Base-by-base conservation (phyloP, 2,888 invertebrate genomes). In the Phalera bucephala region DNA sequence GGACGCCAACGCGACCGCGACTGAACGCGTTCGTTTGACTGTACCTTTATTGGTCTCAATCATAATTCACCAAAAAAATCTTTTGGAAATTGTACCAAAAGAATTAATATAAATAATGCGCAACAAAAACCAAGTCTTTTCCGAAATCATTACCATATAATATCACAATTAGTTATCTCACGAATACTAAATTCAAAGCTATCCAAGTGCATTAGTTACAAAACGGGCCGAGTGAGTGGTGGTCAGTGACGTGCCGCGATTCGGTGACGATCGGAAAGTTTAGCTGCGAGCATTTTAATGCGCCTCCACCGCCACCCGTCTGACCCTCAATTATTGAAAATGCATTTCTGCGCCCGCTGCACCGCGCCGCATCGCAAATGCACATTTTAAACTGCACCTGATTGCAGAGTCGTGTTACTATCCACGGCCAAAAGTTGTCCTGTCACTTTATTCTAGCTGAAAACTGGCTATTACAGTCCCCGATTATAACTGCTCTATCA, bases 291-390 rank as follows among this genome's bases (percentile, higher is more conserved):
- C 72, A 82, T 86, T 88, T 86, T 82, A 86, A 85, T 78, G 74
- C 60, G 61, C 75, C 80, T 71, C 82, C 81, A 66, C 77, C 75
- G 65, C 77, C 38, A 29, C 86, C 82, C 63, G 88, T 89, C 88
- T 88, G 88, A 86, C 87, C 85, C 80, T 88, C 85, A 88, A 89
- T 89, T 88, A 89, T 89, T 88, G 88, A 88, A 88, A 88, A 88
- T 88, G 85, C 86, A 87, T 84, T 83, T 76, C 80, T 81, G 84
- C 84, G 83, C 84, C 83, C 81, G 72, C 42, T 66, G 67, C 64
- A 62, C 62, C 61, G 48, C 59, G 59, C 72, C 80, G 66, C 86
- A 89, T 89, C 69, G 80, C 80, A 82, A 88, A 89, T 89, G 89
- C 88, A 88, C 89, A 89, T 89, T 89, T 89, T 88, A 87, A 89